Conservation (phyloP, 2,888 invertebrate species). For the Nowickia ferox region DNA sequence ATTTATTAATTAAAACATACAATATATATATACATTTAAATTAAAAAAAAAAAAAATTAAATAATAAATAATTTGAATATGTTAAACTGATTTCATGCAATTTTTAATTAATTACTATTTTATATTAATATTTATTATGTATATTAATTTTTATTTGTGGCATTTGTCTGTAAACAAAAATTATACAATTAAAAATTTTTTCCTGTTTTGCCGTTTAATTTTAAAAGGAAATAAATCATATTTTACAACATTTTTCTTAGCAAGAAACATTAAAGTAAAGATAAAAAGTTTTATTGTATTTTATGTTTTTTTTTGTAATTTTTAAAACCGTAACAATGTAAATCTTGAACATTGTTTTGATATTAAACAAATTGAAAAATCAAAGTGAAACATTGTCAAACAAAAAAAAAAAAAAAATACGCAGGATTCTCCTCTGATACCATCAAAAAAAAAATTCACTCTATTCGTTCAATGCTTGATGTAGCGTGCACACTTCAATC, state of each 20-base stretch:
- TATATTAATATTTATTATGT: background rate
- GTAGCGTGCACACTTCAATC: no score
- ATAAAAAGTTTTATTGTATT: background rate
- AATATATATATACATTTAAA: no score
- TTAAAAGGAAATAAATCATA: background rate
- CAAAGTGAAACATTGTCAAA: no score
- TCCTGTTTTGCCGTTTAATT: background rate
- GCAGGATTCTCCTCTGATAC: no score
- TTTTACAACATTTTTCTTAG: background rate
- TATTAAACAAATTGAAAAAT: no score
- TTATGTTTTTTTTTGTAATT: no score
- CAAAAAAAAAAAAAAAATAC: no score
- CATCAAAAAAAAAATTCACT: no score
- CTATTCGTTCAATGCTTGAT: no score
- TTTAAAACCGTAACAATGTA: no score
- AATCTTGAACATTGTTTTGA: no score
- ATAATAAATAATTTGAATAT: slow-evolving; percentile 28
- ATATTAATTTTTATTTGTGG: slow-evolving; percentile 1
- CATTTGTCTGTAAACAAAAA: background rate
- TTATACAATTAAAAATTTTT: background rate
- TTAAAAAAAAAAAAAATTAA: no score
- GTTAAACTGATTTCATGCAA: slow-evolving; percentile 23
- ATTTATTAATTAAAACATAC: background rate
- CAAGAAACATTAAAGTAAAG: background rate
- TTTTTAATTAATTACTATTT: slow-evolving; percentile 37